Evolutionary conservation across 2,113 vertebrate species (phyloP).

Genomic region (Cyanoramphus novaezelandiae): DNA sequence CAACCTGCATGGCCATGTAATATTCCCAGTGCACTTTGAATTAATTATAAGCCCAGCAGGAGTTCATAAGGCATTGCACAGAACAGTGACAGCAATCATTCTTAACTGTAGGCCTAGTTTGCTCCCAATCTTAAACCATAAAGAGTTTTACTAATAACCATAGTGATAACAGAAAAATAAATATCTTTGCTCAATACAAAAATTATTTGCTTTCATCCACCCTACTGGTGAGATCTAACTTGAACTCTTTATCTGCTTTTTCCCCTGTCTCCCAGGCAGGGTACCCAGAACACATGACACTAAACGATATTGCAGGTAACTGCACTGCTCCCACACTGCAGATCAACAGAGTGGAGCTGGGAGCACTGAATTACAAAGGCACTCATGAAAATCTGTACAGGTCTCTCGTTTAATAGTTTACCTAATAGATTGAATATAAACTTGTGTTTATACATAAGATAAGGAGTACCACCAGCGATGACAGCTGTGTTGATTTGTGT

Average conservation of each 20-base stretch:
- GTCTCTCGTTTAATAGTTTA: background rate
- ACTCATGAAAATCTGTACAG: background rate
- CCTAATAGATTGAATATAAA: background rate
- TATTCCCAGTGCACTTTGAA: background rate
- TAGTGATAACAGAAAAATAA: slow-evolving; percentile 27
- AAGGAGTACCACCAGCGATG: background rate
- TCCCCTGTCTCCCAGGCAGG: background rate
- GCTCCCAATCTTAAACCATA: slow-evolving; percentile 11
- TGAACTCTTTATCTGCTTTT: background rate
- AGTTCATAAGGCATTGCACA: background rate
- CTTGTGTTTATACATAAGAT: background rate
- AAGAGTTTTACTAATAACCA: slow-evolving; percentile 19
- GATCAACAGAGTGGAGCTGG: background rate
- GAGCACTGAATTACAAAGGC: background rate
- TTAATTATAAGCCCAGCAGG: background rate
- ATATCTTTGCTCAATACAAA: background rate
- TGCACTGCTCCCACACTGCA: background rate
- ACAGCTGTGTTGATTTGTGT: background rate
- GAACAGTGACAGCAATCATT: slow-evolving; percentile 23
- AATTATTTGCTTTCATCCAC: slow-evolving; percentile 12
- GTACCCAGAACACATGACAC: background rate
- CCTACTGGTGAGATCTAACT: background rate
- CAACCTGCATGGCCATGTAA: background rate
- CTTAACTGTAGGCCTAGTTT: slow-evolving; percentile 15
- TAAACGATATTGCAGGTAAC: background rate